Evolutionary conservation across 2,797 vertebrate species (phyloP), one percentile per base, ranked within the genome.

Genomic region (Oreortyx pictus): DNA sequence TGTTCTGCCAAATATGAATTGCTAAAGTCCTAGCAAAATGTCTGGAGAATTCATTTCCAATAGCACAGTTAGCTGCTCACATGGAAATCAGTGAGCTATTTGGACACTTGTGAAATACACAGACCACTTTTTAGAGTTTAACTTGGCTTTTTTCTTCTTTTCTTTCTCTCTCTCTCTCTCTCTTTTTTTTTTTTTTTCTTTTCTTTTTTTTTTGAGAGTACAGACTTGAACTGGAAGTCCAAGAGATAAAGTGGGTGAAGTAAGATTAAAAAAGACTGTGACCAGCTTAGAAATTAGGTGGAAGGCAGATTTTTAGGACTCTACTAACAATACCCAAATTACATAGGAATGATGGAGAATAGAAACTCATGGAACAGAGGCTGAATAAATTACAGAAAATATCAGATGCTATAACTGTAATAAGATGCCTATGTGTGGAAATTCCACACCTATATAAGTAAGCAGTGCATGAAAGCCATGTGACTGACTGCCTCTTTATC

Each of bases 21-120:
- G 11, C 47, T 50, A 6, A 71, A 70, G 33, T 39, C 47, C 23
- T 43, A 4, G 4, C 25, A 75, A 54, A 50, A 17, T 60, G n/a
- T 6, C n/a, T 25, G 52, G 82, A 77, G 65, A 87, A 54, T 87
- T 88, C 66, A 13, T 68, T 94, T 94, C 60, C 31, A n/a, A 35
- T 71, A 64, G 10, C 44, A 43, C 4, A 61, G 10, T 57, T 29
- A 85, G 33, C 37, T 77, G 20, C 24, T 82, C 16, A 11, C 5
- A 16, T 60, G 44, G 9, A 73, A 24, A 31, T 57, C 47, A 79
- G 6, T 76, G 43, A 52, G 49, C 7, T 65, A 57, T 79, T 86
- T 80, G 20, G 41, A 39, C 47, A 33, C 12, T 78, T 86, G 13
- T 66, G 47, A 86, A 87, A 75, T 25, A 73, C 7, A 62, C 3